Conservation (phyloP, 2,888 invertebrate genomes). For the Buathra laborator region DNA sequence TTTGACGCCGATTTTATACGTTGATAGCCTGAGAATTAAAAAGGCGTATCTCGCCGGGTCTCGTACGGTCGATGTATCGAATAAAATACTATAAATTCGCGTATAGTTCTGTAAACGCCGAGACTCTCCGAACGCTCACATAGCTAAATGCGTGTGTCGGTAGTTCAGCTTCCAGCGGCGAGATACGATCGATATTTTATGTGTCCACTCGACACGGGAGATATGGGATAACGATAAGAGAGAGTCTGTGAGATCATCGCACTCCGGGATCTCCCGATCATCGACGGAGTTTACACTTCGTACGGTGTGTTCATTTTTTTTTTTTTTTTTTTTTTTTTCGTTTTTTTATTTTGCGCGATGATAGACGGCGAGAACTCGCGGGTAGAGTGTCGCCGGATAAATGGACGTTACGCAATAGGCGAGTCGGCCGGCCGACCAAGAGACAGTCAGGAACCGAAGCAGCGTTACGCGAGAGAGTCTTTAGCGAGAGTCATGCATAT, state of each 20-base stretch:
- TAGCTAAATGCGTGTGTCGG: slow-evolving; percentile 17
- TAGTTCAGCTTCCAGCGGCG: slow-evolving; percentile 42
- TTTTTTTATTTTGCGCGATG: not conserved
- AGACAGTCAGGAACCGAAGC: slow-evolving; percentile 33
- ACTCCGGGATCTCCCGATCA: slow-evolving; percentile 19
- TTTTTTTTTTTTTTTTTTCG: not conserved
- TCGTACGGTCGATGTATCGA: too few species aligned
- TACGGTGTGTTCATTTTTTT: not conserved
- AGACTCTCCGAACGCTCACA: not conserved
- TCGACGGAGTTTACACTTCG: not conserved
- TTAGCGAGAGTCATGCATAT: slow-evolving; percentile 58
- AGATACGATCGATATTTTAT: slow-evolving; percentile 56
- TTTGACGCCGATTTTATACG: not conserved
- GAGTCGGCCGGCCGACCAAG: slow-evolving; percentile 33
- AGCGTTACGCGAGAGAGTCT: slow-evolving; percentile 53
- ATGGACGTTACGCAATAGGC: slow-evolving; percentile 36
- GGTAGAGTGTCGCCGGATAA: slow-evolving; percentile 8
- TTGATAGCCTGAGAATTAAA: not conserved
- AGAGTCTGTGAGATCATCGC: slow-evolving; percentile 40
- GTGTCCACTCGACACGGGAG: slow-evolving; percentile 33
- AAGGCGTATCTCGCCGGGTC: not conserved
- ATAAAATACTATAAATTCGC: too few species aligned
- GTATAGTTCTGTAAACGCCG: not conserved
- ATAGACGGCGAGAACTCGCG: slow-evolving; percentile 25
- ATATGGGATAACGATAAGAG: slow-evolving; percentile 46